Base-by-base conservation (phyloP, 2,113 vertebrate species). In the Rutilus rutilus region DNA sequence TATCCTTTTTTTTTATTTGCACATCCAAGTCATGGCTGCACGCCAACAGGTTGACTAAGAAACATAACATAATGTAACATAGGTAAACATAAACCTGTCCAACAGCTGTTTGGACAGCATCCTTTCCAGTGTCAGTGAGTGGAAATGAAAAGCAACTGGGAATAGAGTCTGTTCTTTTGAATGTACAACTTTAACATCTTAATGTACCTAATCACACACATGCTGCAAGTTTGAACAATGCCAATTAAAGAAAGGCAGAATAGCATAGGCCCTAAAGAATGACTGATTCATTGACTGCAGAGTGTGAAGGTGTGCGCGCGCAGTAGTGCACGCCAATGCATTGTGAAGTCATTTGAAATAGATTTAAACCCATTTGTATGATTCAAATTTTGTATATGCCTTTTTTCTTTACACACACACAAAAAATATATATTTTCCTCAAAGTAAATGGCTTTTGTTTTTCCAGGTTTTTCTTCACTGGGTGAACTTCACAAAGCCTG, bases 121-220 rank as follows among this genome's bases (percentile, higher is more conserved):
- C 87, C 89, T 93, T 92, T 93, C 87, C 88, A 91, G 89, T 86
- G 91, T 90, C 88, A 92, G 89, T 81, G 85, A 75, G 39, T 47
- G 86, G 92, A 90, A 91, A 92, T 93, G 92, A 87, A 77, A 39
- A 54, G 84, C 93, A 90, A 91, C 93, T 93, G 93, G 90, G 90
- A 93, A 78, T 64, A 86, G 88, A 90, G 92, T 90, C 76, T 60
- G 80, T 74, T 87, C 83, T 86, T 7, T 76, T 76, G 45, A 59
- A 33, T 71, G 71, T 62, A 75, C 27, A 57, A 60, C 45, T 23
- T 60, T 42, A 50, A 64, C 47, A 11, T 57, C 39, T 36, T 21
- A 78, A 74, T 25, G 45, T 57, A 65, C 45, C 83, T 67, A 59
- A 84, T 86, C 57, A 54, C 52, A 36, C 60, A 64, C 42, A 77